Conservation (phyloP, 2,113 vertebrate genomes). For the Phainopepla nitens region DNA sequence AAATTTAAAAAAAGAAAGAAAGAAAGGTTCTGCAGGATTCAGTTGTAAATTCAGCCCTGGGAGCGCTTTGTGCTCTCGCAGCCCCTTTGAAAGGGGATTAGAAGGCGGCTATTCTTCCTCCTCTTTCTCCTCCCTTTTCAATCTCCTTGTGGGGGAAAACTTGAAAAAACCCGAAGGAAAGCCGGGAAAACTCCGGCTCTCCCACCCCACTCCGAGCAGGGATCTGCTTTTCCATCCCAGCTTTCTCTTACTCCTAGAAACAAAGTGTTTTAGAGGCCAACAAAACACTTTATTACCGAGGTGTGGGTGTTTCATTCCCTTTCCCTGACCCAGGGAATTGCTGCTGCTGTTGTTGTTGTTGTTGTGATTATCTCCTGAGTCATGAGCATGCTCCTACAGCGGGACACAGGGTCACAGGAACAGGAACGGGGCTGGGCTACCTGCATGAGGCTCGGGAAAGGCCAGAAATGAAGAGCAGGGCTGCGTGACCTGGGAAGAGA, state of each 20-base stretch:
- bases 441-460: too few relatives aligned
- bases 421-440: too few relatives aligned
- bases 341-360: background rate
- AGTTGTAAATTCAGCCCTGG: slow-evolving; percentile 61
- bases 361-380: background rate
- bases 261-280: background rate
- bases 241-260: background rate
- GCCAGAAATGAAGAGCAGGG: too few relatives aligned
- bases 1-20: background rate
- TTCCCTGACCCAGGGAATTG: background rate
- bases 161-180: background rate
- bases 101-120: slow-evolving; percentile 45
- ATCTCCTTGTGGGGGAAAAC: background rate
- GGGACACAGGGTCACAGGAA: too few relatives aligned
- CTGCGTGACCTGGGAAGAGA: too few relatives aligned
- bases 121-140: slow-evolving; percentile 45
- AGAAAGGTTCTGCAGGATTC: slow-evolving; percentile 52
- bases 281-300: background rate
- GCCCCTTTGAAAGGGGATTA: slow-evolving; percentile 72
- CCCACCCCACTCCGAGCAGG: background rate
- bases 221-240: background rate
- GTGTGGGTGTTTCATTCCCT: background rate
- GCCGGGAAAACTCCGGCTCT: background rate
- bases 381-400: background rate
- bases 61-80: slow-evolving; percentile 66